Percentiles rank a stretch among this genome's conserved stretches.
These are phyloP conservation scores for Myrmophylax atrothorax DNA, from an alignment of 2,113 vertebrate species.

Conservation along the genomic window DNA sequence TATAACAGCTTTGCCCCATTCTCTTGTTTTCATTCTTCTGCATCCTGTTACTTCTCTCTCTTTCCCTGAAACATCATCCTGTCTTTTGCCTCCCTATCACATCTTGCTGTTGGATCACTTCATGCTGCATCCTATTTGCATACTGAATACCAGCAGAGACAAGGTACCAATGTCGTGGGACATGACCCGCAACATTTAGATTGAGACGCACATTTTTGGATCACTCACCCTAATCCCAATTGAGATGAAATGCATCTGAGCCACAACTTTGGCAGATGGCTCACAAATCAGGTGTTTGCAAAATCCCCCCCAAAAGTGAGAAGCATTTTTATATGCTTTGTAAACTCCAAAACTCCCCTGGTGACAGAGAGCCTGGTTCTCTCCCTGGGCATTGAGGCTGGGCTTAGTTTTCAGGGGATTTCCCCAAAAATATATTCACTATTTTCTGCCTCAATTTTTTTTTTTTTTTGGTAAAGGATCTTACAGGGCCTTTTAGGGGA, in stretches of 20 bases:
- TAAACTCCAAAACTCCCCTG: neutral
- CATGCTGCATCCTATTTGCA: slow-evolving; percentile 64
- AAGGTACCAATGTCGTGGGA: slow-evolving; percentile 65
- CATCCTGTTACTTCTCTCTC: neutral
- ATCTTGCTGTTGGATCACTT: slow-evolving; percentile 38
- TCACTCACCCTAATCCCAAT: slow-evolving; percentile 48
- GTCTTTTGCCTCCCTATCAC: slow-evolving; percentile 19
- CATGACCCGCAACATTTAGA: slow-evolving; percentile 42
- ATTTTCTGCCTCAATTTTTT: neutral
- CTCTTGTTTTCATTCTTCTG: neutral
- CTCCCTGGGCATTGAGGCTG: neutral
- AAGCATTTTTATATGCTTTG: slow-evolving; percentile 24
- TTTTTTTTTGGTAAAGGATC: neutral
- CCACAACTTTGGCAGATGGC: slow-evolving; percentile 56
- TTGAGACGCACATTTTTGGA: slow-evolving; percentile 26
- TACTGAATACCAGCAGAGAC: slow-evolving; percentile 54
- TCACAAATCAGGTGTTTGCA: slow-evolving; percentile 62
- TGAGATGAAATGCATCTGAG: slow-evolving; percentile 34
- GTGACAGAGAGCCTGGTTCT: neutral
- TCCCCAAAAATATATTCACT: neutral
- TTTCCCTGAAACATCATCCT: neutral
- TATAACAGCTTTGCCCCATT: neutral
- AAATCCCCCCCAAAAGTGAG: slow-evolving; percentile 22
- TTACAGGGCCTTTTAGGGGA: neutral
- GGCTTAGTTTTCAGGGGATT: neutral